Evolutionary conservation across 2,888 invertebrate genomes (phyloP).

Genomic region (Sycophila texana): DNA sequence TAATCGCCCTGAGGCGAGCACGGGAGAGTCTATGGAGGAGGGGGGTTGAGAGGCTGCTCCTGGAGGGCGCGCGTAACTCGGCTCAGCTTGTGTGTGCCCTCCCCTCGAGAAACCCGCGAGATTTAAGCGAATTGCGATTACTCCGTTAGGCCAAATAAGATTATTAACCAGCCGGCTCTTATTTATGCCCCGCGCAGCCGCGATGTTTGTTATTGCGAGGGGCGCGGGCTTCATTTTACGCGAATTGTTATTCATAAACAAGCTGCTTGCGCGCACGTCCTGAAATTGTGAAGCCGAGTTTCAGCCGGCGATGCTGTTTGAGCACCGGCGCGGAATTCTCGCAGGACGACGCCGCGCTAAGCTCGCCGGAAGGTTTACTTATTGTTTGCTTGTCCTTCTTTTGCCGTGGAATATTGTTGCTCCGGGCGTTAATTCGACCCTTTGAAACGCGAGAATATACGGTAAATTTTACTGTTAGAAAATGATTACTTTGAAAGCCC

Average conservation of each 20-base stretch:
- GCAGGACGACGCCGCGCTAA: background rate
- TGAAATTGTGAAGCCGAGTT: background rate
- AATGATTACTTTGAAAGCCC: background rate
- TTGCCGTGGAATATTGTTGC: constrained; percentile 20
- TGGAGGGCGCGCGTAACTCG: background rate
- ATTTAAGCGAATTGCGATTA: constrained; percentile 71
- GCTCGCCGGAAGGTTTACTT: background rate
- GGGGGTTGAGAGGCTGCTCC: background rate
- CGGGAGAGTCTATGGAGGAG: constrained; percentile 46
- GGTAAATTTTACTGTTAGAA: background rate
- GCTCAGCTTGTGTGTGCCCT: constrained; percentile 45
- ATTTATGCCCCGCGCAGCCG: constrained; percentile 59
- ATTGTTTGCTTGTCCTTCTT: background rate
- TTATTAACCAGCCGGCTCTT: constrained; percentile 70
- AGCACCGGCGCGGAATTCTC: constrained; percentile 25
- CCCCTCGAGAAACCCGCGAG: constrained; percentile 61
- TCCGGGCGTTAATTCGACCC: constrained; percentile 20
- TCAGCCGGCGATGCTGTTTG: constrained; percentile 2
- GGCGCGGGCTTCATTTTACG: constrained; percentile 11
- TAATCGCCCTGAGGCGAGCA: constrained; percentile 66
- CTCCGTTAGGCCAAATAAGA: constrained; percentile 70
- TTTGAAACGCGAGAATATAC: background rate
- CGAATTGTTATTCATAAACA: constrained; percentile 52
- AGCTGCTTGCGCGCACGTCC: constrained; percentile 5
- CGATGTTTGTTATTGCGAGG: constrained; percentile 28